These are phyloP conservation scores for Tupaia tana DNA, from an alignment of 2,113 vertebrate genomes.

Conservation along the genomic window DNA sequence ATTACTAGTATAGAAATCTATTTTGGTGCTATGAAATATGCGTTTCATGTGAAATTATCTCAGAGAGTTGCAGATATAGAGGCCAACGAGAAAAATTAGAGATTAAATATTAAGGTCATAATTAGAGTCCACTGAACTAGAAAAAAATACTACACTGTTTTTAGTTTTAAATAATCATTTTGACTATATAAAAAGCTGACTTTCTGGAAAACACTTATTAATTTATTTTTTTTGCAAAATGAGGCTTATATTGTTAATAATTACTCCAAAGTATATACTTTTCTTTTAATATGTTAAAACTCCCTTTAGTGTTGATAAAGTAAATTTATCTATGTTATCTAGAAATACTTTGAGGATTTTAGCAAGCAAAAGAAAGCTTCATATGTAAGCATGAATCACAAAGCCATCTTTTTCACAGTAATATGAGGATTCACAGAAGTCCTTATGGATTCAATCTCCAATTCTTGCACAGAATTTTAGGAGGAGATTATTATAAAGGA, in stretches of 20 bases:
- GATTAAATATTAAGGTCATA: neutral
- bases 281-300: conserved; percentile 52
- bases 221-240: neutral
- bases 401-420: conserved; percentile 33
- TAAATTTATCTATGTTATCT: conserved; percentile 60
- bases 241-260: conserved; percentile 24
- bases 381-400: conserved; percentile 46
- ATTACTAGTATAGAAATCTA: too few relatives aligned
- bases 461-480: neutral
- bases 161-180: neutral
- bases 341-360: conserved; percentile 43
- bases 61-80: neutral
- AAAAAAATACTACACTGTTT: neutral
- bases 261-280: neutral
- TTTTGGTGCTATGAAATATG: neutral
- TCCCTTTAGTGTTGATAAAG: conserved; percentile 57
- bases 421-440: neutral
- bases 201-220: neutral
- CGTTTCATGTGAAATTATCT: neutral
- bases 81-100: neutral
- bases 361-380: neutral
- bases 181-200: neutral
- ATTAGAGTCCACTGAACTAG: neutral
- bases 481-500: conserved; percentile 26
- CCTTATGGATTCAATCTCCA: conserved; percentile 24